Evolutionary conservation across 2,113 vertebrate species (phyloP), one percentile per base, ranked within the genome.

Genomic region (Brachionichthys hirsutus): DNA sequence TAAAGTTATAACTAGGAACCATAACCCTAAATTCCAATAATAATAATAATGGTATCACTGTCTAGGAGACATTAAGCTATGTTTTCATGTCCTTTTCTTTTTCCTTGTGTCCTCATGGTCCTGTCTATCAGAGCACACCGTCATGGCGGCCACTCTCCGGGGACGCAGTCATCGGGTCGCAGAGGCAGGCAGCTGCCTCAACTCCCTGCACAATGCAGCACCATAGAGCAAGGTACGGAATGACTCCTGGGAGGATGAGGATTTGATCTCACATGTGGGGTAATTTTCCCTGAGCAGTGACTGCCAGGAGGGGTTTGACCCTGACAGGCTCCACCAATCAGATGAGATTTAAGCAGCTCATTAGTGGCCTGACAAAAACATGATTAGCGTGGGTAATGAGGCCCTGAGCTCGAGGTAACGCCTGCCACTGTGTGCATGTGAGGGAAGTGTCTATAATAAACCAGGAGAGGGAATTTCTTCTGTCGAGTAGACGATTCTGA

Each of bases 111-210:
- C 48, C 15, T 38, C 51, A 7, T 82, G 46, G 72, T 18, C 17
- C 30, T 15, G 34, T 24, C 30, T 15, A 22, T 24, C 90, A 98
- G 97, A 91, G 81, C 80, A 57, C 93, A 93, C 72, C 90, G 85
- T 60, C 92, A 94, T 43, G 93, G 92, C 81, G 93, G 91, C 79
- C 92, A 89, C 60, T 93, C 94, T 70, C 89, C 94, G 30, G 94
- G 94, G 77, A 83, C 92, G 10, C 81, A 92, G 49, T 92, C 91
- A 81, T 89, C 93, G 83, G 92, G 88, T 55, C 94, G 95, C 75
- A 92, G 94, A 82, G 94, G 94, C 80, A 90, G 97, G 49, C 95
- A 98, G 81, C 93, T 99, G 46, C 97, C 96, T 0, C 95, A 98
- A 77, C 94, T 98, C 78, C 97, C 97, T 9, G 89, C 94, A 49